phyloP scores from a whole-genome alignment of 2,797 vertebrate species.

The Leptatherina wallacei region DNA sequence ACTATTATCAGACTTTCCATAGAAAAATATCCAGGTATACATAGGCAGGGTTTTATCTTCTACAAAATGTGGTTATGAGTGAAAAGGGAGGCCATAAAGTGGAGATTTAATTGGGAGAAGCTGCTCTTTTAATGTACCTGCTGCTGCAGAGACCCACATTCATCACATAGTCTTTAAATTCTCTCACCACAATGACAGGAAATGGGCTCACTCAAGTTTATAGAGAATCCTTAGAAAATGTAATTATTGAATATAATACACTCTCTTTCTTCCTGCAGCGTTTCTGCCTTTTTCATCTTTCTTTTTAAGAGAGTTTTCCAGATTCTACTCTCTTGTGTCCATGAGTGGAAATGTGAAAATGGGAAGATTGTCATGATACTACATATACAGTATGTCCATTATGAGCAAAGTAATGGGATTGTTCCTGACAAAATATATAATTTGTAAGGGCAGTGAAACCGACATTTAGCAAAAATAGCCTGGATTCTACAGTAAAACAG shows the following conservation, averaged over 20 bases:
- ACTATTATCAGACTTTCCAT: constrained; percentile 30
- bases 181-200: constrained; percentile 55
- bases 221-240: constrained; percentile 51
- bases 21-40: constrained; percentile 48
- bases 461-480: too few relatives aligned
- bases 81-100: constrained; percentile 41
- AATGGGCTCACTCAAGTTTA: constrained; percentile 58
- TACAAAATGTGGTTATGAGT: constrained; percentile 33
- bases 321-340: constrained; percentile 14
- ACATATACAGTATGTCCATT: too few relatives aligned
- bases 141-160: constrained; percentile 50
- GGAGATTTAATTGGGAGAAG: constrained; percentile 31
- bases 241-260: constrained; percentile 64
- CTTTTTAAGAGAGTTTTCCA: constrained; percentile 13
- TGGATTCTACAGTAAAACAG: too few relatives aligned
- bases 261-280: constrained; percentile 21
- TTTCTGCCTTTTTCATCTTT: constrained; percentile 21
- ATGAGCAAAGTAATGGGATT: too few relatives aligned
- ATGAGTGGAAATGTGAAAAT: not conserved
- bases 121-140: constrained; percentile 56
- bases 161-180: constrained; percentile 59
- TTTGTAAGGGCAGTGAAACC: too few relatives aligned
- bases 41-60: constrained; percentile 37
- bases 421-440: too few relatives aligned
- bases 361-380: too few relatives aligned